Percentiles rank a stretch among this genome's conserved stretches.
phyloP scores from a whole-genome alignment of 2,888 invertebrate species.

The Ennomos quercinarius region DNA sequence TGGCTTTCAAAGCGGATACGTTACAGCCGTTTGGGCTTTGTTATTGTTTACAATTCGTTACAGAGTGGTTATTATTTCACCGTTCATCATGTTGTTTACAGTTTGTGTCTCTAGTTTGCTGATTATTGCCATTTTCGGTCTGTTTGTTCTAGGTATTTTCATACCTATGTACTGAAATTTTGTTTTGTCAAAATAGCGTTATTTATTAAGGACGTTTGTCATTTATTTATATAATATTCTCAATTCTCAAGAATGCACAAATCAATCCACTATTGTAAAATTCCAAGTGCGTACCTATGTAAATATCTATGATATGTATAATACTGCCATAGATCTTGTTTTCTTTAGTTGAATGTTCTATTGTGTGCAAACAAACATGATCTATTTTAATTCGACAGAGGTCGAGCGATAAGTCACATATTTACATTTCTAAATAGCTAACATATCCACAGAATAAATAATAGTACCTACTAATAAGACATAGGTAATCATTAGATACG shows the following conservation, averaged over 20 bases:
- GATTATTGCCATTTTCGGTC: neutral
- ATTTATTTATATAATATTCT: too few species aligned
- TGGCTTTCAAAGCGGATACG: constrained; percentile 43
- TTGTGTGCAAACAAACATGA: constrained; percentile 18
- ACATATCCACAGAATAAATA: constrained; percentile 14
- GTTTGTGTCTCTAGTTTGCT: constrained; percentile 1
- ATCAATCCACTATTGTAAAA: too few species aligned
- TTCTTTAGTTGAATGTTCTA: constrained; percentile 3
- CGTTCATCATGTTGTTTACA: constrained; percentile 42
- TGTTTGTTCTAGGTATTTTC: neutral
- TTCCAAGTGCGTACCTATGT: too few species aligned
- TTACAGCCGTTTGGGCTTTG: constrained; percentile 41
- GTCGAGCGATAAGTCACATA: constrained; percentile 29
- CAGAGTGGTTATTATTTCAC: constrained; percentile 32
- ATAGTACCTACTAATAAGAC: too few species aligned
- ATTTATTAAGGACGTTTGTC: too few species aligned
- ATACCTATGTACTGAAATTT: too few species aligned
- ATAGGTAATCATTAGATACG: too few species aligned
- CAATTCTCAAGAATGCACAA: too few species aligned
- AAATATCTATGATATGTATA: too few species aligned
- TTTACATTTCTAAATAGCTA: constrained; percentile 27
- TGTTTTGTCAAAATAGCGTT: too few species aligned
- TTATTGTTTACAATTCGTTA: constrained; percentile 45
- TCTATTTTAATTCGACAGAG: constrained; percentile 18
- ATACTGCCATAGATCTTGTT: neutral